Evolutionary conservation across 2,888 invertebrate species (phyloP), one percentile per base, ranked within the genome.

Genomic region (Heliconius charithonia): DNA sequence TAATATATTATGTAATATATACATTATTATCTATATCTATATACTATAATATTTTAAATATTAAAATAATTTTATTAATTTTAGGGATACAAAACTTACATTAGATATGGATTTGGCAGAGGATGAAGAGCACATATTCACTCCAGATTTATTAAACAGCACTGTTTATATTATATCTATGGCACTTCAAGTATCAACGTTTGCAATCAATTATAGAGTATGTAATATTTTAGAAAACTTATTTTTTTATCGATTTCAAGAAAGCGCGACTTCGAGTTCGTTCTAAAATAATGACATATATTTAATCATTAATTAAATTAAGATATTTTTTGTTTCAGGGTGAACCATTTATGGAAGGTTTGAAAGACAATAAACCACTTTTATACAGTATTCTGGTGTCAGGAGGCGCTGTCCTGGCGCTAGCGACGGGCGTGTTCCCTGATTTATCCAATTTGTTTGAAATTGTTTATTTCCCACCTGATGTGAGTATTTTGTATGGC

Each of bases 141-240:
- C 97, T 85, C 98, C 99, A 10, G 99, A 98, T 89, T 96, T 99
- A 80, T 96, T 99, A 63, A 99, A 99, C 92, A 99, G 99, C 87
- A 99, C 99, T 0, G 99, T 99, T 22, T 99, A 99, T 90, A 98
- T 99, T 80, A 99, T 99, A 86, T 99, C 99, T 2, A 97, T 99
- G 97, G 97, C 99, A 25, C 95, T 99, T 81, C 99, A 99, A 95
- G 97, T 99, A 83, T 98, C 99, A 2, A 99, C 99, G 19, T 99
- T 99, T 93, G 99, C 99, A 79, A 98, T 99, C 80, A 99, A 99
- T 93, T 99, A 99, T 90, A 97, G 99, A 96, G 99, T 99, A 93
- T 83, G 84, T 77, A 16, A 45, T 45, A 45, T 45, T 45, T 45
- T 16, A 4, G 13, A 45, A 16, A 45, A 45, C 13, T 0, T 4